Evolutionary conservation across 2,797 vertebrate species (phyloP).

Genomic region (Sternotherus odoratus): DNA sequence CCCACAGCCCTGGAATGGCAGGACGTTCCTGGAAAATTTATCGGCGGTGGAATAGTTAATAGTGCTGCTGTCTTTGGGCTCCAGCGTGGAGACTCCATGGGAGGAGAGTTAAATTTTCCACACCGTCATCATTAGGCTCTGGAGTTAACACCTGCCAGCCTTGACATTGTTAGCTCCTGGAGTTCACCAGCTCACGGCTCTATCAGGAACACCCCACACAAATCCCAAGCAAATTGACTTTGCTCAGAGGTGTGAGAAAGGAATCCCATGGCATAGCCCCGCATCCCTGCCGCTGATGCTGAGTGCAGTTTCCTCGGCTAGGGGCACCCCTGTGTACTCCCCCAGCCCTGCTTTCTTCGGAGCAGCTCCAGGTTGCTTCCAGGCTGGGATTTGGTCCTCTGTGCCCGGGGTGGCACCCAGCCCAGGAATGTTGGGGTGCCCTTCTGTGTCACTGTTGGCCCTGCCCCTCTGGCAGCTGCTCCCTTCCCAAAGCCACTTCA

Average conservation of each 20-base stretch:
- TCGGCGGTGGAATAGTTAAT: not conserved
- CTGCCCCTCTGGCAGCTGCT: not conserved
- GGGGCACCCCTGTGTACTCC: not conserved
- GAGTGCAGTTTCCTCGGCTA: not conserved
- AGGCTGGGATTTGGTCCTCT: too few species aligned
- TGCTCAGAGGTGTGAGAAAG: not conserved
- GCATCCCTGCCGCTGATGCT: constrained; percentile 25
- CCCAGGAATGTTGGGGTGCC: too few species aligned
- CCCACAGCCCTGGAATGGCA: not conserved
- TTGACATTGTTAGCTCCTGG: not conserved
- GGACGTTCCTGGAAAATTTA: not conserved
- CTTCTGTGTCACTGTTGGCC: too few species aligned
- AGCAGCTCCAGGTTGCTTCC: not conserved
- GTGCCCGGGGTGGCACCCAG: too few species aligned
- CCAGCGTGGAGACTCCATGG: not conserved
- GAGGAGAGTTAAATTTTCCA: not conserved
- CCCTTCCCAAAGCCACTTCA: not conserved
- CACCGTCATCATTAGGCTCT: not conserved
- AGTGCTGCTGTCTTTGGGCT: not conserved
- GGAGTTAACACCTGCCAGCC: not conserved
- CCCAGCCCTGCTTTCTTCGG: not conserved
- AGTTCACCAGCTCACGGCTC: not conserved
- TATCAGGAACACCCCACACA: not conserved
- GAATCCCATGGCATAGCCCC: not conserved
- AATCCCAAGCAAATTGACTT: not conserved